A percentile compares a stretch with the other conserved stretches of the same genome.
These are phyloP conservation scores for Entomobrya multifasciata DNA, from an alignment of 2,888 invertebrate species.

Conservation along the genomic window DNA sequence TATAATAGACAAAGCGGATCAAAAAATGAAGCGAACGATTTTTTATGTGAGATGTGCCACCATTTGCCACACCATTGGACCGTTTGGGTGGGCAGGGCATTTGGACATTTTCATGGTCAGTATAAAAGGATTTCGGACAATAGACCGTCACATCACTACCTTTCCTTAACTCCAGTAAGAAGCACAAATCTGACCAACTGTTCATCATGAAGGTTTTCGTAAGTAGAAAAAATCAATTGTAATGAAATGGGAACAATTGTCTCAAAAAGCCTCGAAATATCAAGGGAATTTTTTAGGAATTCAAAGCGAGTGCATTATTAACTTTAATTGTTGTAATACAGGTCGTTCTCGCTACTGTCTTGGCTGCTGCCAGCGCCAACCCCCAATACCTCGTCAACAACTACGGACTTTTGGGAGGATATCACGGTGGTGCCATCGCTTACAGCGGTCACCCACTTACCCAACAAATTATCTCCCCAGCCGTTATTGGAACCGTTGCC, in stretches of 20 bases:
- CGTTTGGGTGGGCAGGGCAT: not conserved
- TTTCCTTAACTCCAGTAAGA: conserved; percentile 57
- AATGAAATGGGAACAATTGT: not conserved
- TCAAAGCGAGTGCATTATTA: too few species aligned
- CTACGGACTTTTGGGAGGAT: conserved; percentile 27
- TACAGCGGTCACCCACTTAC: conserved; percentile 51
- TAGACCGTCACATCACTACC: conserved; percentile 62
- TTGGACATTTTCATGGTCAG: conserved; percentile 67
- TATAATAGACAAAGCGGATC: conserved; percentile 42
- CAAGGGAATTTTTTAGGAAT: not conserved
- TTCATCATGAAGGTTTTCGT: conserved; percentile 76
- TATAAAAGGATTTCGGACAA: conserved; percentile 71
- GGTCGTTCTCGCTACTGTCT: conserved; percentile 84
- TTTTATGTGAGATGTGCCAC: not conserved
- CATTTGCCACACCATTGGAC: not conserved
- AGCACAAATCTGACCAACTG: conserved; percentile 48
- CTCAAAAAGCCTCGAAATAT: not conserved
- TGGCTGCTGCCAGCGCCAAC: conserved; percentile 81
- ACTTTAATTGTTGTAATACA: conserved; percentile 77
- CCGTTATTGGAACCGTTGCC: conserved; percentile 71
- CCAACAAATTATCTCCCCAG: conserved; percentile 49
- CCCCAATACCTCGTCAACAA: conserved; percentile 77
- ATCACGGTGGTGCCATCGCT: conserved; percentile 11
- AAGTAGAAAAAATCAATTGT: conserved; percentile 56
- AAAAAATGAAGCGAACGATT: conserved; percentile 39